These are phyloP conservation scores for Phortica okadai DNA, from an alignment of 2,888 invertebrate species.

Conservation along the genomic window DNA sequence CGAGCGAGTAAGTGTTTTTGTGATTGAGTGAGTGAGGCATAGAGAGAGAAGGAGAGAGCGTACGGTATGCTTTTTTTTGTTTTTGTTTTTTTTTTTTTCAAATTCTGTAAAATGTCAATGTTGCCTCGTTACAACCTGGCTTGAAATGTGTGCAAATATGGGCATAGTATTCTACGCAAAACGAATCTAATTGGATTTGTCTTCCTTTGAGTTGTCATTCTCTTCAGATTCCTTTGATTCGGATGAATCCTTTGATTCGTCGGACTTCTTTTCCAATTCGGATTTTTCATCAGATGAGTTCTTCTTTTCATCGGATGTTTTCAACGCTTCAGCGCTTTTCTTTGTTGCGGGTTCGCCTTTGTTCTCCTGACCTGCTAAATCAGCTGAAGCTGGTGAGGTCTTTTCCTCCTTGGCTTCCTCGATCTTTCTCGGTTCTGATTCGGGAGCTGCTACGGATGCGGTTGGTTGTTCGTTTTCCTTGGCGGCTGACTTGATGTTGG, in stretches of 20 bases:
- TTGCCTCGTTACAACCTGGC: neutral
- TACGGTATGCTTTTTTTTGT: neutral
- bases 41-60: neutral
- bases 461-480: slow-evolving; percentile 13
- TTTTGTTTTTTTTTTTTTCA: neutral
- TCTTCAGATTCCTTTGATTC: slow-evolving; percentile 70
- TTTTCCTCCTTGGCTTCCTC: slow-evolving; percentile 75
- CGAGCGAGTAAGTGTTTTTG: slow-evolving; percentile 34
- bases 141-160: slow-evolving; percentile 36
- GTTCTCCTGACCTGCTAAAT: neutral
- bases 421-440: slow-evolving; percentile 65
- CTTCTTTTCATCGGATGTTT: slow-evolving; percentile 36
- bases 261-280: slow-evolving; percentile 57
- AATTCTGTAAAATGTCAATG: neutral
- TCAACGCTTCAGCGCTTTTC: slow-evolving; percentile 31
- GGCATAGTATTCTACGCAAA: slow-evolving; percentile 33
- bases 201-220: slow-evolving; percentile 69
- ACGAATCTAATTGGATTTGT: slow-evolving; percentile 55
- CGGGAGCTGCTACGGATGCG: slow-evolving; percentile 55
- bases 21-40: slow-evolving; percentile 25
- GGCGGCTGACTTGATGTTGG: neutral
- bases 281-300: slow-evolving; percentile 50
- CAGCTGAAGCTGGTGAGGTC: slow-evolving; percentile 74
- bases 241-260: slow-evolving; percentile 63
- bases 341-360: slow-evolving; percentile 28